Evolutionary conservation across 1,140 invertebrate species (phyloP).

Genomic region (Drosophila ananassae): DNA sequence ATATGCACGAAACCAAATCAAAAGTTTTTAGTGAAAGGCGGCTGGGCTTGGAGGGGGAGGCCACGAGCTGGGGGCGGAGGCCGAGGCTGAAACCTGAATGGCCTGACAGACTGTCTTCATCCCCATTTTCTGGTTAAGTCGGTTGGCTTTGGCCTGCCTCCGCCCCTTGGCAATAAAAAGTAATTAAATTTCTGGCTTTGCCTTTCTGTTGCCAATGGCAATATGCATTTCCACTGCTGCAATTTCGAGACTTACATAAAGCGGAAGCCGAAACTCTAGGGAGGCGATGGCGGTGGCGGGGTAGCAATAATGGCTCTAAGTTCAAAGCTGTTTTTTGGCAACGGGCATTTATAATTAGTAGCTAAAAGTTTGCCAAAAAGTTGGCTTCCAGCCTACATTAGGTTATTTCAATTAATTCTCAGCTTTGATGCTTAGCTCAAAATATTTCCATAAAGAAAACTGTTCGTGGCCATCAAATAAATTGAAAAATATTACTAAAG

Average conservation of each 20-base stretch:
- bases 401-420: not conserved
- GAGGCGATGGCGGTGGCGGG: not conserved
- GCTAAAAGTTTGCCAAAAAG: not conserved
- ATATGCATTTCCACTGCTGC: conserved; percentile 45
- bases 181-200: conserved; percentile 70
- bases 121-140: conserved; percentile 17
- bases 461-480: not conserved
- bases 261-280: conserved; percentile 5
- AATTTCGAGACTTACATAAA: conserved; percentile 30
- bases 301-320: conserved; percentile 18
- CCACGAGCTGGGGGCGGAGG: not conserved
- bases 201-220: conserved; percentile 46
- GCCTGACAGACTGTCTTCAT: conserved; percentile 35
- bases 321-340: conserved; percentile 39
- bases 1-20: conserved; percentile 63
- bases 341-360: conserved; percentile 25
- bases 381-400: not conserved
- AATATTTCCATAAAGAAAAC: not conserved
- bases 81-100: conserved; percentile 17
- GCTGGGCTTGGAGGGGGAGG: not conserved
- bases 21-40: conserved; percentile 52
- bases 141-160: conserved; percentile 31
- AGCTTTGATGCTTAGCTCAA: not conserved
- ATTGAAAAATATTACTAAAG: not conserved
- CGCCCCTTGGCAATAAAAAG: conserved; percentile 61